Conservation (phyloP, 2,797 vertebrate genomes). For the Gymnoscopelus braueri region DNA sequence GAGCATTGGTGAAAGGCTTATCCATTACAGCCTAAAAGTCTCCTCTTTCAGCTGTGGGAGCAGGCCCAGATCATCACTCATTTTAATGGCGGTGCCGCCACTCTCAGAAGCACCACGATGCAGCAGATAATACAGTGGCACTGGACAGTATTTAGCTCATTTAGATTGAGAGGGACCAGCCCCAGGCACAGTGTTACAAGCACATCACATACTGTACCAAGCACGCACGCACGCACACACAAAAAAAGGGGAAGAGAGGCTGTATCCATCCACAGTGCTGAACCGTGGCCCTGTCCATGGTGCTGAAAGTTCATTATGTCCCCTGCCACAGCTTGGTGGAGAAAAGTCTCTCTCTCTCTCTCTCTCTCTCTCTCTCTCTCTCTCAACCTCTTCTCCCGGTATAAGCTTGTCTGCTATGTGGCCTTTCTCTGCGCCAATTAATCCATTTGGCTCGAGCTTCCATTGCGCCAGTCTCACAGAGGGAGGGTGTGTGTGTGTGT, state of each 20-base stretch:
- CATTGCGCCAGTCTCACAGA: constrained; percentile 46
- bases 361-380: constrained; percentile 2
- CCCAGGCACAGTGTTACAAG: constrained; percentile 19
- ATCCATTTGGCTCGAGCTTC: constrained; percentile 63
- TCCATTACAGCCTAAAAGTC: constrained; percentile 69
- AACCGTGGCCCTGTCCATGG: constrained; percentile 52
- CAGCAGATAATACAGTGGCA: constrained; percentile 56
- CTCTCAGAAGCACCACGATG: constrained; percentile 55
- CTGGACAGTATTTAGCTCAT: constrained; percentile 56
- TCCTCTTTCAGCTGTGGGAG: constrained; percentile 48
- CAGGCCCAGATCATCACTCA: constrained; percentile 67
- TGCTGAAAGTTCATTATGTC: constrained; percentile 67
- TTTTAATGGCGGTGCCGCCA: constrained; percentile 68
- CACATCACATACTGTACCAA: not conserved
- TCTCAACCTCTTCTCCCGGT: constrained; percentile 24
- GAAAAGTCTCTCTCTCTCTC: not conserved
- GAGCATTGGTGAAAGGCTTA: constrained; percentile 59
- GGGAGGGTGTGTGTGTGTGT: not conserved
- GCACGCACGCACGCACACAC: not conserved
- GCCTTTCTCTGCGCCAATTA: constrained; percentile 60
- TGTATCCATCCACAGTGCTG: not conserved
- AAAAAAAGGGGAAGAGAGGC: constrained; percentile 1
- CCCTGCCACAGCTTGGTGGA: constrained; percentile 26
- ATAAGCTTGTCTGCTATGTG: constrained; percentile 61
- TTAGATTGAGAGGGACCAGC: constrained; percentile 34